These are phyloP conservation scores for Hirtodrosophila trivittata DNA, from an alignment of 2,888 invertebrate genomes.

Conservation along the genomic window DNA sequence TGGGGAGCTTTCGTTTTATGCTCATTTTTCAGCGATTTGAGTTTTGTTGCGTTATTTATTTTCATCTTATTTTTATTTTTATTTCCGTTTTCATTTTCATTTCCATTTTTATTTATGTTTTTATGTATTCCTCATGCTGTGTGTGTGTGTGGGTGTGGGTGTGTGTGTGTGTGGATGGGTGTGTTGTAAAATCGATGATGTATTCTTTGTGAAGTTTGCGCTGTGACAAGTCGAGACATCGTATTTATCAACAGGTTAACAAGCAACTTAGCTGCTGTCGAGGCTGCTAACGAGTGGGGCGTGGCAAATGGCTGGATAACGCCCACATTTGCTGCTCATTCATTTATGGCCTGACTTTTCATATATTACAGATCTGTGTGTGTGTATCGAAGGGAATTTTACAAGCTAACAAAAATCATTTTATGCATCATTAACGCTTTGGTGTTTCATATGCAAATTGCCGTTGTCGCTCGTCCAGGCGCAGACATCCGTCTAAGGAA, in stretches of 20 bases:
- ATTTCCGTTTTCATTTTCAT: background rate
- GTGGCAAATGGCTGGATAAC: slow-evolving; percentile 2
- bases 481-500: slow-evolving; percentile 67
- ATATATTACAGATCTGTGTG: slow-evolving; percentile 13
- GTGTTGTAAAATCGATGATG: slow-evolving; percentile 60
- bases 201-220: slow-evolving; percentile 44
- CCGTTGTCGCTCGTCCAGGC: slow-evolving; percentile 28
- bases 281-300: slow-evolving; percentile 41
- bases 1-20: slow-evolving; percentile 43
- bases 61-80: slow-evolving; percentile 2
- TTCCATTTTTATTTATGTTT: background rate
- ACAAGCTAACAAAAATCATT: slow-evolving; percentile 78
- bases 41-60: slow-evolving; percentile 21
- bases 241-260: slow-evolving; percentile 77
- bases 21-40: slow-evolving; percentile 75
- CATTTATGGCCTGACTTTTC: slow-evolving; percentile 68
- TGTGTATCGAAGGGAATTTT: slow-evolving; percentile 61
- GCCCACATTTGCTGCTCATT: slow-evolving; percentile 61
- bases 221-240: slow-evolving; percentile 42
- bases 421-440: slow-evolving; percentile 78
- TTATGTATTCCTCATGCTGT: background rate
- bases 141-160: background rate
- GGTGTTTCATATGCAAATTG: slow-evolving; percentile 79
- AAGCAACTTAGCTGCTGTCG: slow-evolving; percentile 56
- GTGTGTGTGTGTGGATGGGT: background rate